A percentile compares a stretch with the other conserved stretches of the same genome.
Evolutionary conservation across 2,113 vertebrate genomes (phyloP).

Genomic region (Notiomystis cincta): DNA sequence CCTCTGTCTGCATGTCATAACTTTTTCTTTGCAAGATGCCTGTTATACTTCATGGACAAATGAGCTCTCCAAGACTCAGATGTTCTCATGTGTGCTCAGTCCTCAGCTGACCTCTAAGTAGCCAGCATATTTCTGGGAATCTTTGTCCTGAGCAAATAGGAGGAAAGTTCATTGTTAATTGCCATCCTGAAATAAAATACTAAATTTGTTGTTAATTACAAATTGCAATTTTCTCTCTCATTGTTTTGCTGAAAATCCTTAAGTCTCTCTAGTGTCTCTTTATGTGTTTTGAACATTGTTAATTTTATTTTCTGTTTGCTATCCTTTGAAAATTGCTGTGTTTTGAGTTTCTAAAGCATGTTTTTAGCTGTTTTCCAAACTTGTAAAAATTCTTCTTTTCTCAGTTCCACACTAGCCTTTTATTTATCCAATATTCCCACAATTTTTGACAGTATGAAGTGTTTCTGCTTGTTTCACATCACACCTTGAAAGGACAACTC

Average conservation of each 20-base stretch:
- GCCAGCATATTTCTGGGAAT: background rate
- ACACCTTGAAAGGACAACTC: background rate
- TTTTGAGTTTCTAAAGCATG: background rate
- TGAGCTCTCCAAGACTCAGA: background rate
- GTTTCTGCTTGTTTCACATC: background rate
- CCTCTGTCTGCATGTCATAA: background rate
- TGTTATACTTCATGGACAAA: background rate
- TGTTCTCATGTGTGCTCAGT: background rate
- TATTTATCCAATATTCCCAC: background rate
- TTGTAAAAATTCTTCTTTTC: background rate
- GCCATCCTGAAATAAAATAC: background rate
- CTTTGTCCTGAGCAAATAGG: background rate
- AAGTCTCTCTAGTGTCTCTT: background rate
- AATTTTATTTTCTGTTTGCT: background rate
- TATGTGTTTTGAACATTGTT: background rate
- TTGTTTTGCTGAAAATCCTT: background rate
- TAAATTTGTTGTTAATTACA: background rate
- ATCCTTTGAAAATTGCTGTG: background rate
- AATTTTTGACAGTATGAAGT: background rate
- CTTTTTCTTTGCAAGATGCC: background rate
- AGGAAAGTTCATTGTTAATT: background rate
- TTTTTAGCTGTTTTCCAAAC: background rate
- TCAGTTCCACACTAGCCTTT: background rate
- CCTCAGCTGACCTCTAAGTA: background rate
- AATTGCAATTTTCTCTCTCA: background rate